Percentiles rank a stretch among this genome's conserved stretches.
Evolutionary conservation across 2,797 vertebrate genomes (phyloP).

Genomic region (Chromobotia macracanthus): DNA sequence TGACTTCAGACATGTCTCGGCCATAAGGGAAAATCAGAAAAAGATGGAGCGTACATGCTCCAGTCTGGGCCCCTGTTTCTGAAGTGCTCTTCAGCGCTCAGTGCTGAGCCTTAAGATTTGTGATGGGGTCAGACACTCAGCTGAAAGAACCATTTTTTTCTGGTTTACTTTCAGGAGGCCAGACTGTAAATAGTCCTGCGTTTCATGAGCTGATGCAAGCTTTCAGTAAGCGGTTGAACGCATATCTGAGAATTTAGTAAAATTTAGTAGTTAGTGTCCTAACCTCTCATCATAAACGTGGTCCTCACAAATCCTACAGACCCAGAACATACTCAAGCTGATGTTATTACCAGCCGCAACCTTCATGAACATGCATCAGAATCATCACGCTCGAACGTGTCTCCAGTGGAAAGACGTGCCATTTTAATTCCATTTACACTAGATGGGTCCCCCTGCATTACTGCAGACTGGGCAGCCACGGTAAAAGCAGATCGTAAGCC

Average conservation of each 20-base stretch:
- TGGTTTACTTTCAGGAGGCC: conserved; percentile 52
- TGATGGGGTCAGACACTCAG: conserved; percentile 46
- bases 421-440: conserved; percentile 3
- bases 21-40: neutral
- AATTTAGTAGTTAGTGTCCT: conserved; percentile 41
- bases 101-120: conserved; percentile 44
- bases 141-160: conserved; percentile 52
- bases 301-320: neutral
- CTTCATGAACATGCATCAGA: neutral
- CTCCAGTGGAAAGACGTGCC: neutral
- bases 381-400: neutral
- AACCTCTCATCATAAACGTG: conserved; percentile 20
- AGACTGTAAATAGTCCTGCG: conserved; percentile 50
- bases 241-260: too few relatives aligned
- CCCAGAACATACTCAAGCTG: conserved; percentile 6
- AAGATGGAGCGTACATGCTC: conserved; percentile 26
- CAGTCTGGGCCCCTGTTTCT: conserved; percentile 35
- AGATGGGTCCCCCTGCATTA: neutral
- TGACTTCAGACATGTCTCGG: conserved; percentile 3
- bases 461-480: neutral
- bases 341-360: conserved; percentile 22
- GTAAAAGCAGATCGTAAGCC: conserved; percentile 4
- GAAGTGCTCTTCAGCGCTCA: conserved; percentile 45
- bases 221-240: conserved; percentile 55
- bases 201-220: conserved; percentile 48